Percentiles rank a stretch among this genome's conserved stretches.
Conservation (phyloP, 2,888 invertebrate genomes). For the Andrena bicolor region DNA sequence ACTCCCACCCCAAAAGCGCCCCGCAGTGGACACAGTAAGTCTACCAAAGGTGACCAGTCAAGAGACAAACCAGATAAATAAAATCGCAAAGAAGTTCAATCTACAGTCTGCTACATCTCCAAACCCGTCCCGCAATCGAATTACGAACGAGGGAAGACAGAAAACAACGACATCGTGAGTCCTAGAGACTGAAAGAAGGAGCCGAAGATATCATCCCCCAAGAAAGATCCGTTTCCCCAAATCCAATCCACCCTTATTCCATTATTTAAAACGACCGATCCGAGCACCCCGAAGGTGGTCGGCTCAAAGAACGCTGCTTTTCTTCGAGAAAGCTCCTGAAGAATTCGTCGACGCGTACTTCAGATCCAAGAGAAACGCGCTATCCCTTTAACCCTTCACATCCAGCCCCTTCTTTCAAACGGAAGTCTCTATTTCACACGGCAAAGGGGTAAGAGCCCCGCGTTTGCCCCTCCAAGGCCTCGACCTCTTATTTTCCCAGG, state of each 20-base stretch:
- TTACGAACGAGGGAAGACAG: not conserved
- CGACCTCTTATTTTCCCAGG: slow-evolving; percentile 22
- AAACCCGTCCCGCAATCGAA: not conserved
- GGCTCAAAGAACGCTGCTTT: no score
- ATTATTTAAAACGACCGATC: no score
- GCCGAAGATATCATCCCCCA: not conserved
- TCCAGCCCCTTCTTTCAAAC: not conserved
- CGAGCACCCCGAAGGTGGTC: no score
- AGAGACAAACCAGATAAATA: not conserved
- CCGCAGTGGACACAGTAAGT: no score
- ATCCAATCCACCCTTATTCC: no score
- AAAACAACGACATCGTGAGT: not conserved
- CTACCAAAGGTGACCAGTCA: not conserved
- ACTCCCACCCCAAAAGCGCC: no score
- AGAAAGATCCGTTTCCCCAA: not conserved
- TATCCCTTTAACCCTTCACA: not conserved
- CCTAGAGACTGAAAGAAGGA: not conserved
- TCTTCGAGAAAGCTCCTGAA: not conserved
- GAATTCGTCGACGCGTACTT: not conserved
- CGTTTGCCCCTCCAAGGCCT: slow-evolving; percentile 2
- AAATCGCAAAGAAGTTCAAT: not conserved
- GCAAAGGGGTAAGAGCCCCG: not conserved
- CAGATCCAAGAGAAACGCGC: not conserved
- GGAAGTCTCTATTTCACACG: not conserved
- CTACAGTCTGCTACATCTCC: not conserved